Conservation (phyloP, 2,888 invertebrate genomes). For the Frankliniella fusca region DNA sequence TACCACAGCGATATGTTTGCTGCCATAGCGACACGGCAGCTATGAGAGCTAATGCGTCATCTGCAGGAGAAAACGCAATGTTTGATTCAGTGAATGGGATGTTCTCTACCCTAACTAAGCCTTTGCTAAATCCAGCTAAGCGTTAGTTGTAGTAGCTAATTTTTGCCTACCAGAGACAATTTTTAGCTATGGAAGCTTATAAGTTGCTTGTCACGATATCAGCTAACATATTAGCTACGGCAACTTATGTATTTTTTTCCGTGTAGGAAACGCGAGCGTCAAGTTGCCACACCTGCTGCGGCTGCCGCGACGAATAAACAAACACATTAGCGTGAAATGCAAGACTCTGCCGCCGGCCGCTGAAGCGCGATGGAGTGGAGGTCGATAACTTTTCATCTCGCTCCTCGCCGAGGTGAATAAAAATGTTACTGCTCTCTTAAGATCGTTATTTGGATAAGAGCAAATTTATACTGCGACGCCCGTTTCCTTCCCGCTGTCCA, state of each 20-base stretch:
- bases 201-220: too few relatives aligned
- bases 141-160: too few relatives aligned
- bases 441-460: conserved; percentile 25
- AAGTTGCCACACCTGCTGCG: neutral
- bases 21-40: too few relatives aligned
- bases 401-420: conserved; percentile 7
- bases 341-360: neutral
- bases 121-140: too few relatives aligned
- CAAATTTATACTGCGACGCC: conserved; percentile 20
- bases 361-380: neutral
- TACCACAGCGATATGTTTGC: too few relatives aligned
- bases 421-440: conserved; percentile 26
- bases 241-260: neutral
- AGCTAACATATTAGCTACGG: too few relatives aligned
- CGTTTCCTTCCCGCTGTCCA: conserved; percentile 20
- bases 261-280: neutral
- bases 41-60: too few relatives aligned
- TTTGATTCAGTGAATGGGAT: too few relatives aligned
- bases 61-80: too few relatives aligned
- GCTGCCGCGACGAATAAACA: neutral
- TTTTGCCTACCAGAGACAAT: too few relatives aligned
- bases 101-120: too few relatives aligned
- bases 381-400: conserved; percentile 22
- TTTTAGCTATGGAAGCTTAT: too few relatives aligned
- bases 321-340: neutral